Evolutionary conservation across 2,113 vertebrate species (phyloP).

Genomic region (Pseudois nayaur): DNA sequence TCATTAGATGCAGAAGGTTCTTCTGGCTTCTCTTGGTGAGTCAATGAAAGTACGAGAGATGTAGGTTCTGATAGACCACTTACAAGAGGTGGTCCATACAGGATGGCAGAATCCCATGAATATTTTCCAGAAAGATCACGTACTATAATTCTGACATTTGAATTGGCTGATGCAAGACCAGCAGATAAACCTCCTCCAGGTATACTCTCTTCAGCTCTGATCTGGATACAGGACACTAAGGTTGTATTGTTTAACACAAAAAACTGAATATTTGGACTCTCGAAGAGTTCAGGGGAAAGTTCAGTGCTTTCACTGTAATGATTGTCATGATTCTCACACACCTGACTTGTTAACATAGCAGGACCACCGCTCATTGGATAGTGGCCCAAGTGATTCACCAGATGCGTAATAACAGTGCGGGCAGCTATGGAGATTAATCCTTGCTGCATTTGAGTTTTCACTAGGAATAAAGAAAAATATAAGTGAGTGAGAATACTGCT

Average conservation of each 20-base stretch:
- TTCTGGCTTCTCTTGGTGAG: constrained; percentile 81
- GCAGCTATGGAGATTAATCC: constrained; percentile 97
- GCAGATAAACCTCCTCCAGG: constrained; percentile 95
- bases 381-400: constrained; percentile 97
- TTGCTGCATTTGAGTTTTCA: constrained; percentile 95
- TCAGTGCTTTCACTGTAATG: constrained; percentile 93
- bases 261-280: constrained; percentile 97
- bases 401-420: constrained; percentile 97
- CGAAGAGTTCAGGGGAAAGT: constrained; percentile 96
- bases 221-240: constrained; percentile 90
- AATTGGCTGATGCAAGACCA: constrained; percentile 92
- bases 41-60: constrained; percentile 76
- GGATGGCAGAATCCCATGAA: constrained; percentile 96
- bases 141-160: constrained; percentile 94
- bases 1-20: constrained; percentile 74
- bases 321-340: constrained; percentile 98
- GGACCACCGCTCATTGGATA: constrained; percentile 98
- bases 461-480: constrained; percentile 80
- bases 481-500: constrained; percentile 33
- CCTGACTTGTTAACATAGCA: constrained; percentile 96
- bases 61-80: constrained; percentile 79
- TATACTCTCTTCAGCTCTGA: constrained; percentile 91
- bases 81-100: constrained; percentile 91
- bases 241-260: constrained; percentile 95
- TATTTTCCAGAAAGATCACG: constrained; percentile 98